Base-by-base conservation (phyloP, 2,888 invertebrate genomes). In the Heteromyza rotundicornis region DNA sequence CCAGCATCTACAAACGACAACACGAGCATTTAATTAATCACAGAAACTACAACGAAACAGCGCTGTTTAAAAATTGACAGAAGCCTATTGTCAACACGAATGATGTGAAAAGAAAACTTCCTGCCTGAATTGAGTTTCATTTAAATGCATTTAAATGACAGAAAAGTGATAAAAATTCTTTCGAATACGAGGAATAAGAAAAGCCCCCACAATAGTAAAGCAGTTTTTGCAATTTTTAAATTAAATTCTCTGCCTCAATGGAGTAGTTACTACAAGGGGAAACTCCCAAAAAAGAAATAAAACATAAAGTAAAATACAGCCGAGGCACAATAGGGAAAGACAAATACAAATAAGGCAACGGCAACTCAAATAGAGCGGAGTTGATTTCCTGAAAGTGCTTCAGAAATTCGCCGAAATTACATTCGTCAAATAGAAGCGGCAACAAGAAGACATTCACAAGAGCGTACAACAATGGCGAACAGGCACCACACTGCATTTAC, bases 161-260 rank as follows among this genome's bases (percentile, higher is more conserved):
- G n/a, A n/a, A n/a, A n/a, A n/a, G n/a, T n/a, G n/a, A n/a, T n/a
- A n/a, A n/a, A n/a, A n/a, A n/a, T n/a, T n/a, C n/a, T n/a, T n/a
- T n/a, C n/a, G n/a, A n/a, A n/a, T n/a, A n/a, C n/a, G n/a, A n/a
- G n/a, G n/a, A n/a, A n/a, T n/a, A n/a, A n/a, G n/a, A n/a, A n/a
- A n/a, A n/a, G n/a, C n/a, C n/a, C n/a, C 61, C 63, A 63, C 64
- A 66, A 68, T 70, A 67, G 64, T 58, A 47, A 47, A 52, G 59
- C 65, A 7, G 27, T 67, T 72, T 70, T 70, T 70, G 72, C 64
- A 71, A 72, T 76, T 75, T 70, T 68, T 68, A 73, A 73, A 73
- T 73, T 73, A 73, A 73, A 73, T 73, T 73, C 76, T 64, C 65
- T 73, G 73, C 73, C 68, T 76, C 72, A 74, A 66, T 70, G 72